Conservation (phyloP, 2,113 vertebrate species). For the Tenebrosternarchus preto region DNA sequence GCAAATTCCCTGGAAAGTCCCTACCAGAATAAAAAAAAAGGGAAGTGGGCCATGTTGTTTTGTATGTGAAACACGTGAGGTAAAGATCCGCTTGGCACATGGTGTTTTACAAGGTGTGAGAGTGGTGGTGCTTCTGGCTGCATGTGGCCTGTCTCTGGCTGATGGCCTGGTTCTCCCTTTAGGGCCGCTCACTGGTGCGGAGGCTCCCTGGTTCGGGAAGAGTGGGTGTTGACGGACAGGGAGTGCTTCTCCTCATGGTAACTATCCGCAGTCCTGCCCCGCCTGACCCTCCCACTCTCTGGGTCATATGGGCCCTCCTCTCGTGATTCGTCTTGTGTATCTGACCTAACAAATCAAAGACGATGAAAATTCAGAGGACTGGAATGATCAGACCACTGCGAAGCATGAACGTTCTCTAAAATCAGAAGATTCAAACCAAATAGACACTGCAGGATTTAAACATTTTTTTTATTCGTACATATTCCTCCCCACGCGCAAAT, state of each 20-base stretch:
- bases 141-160: slow-evolving; percentile 14
- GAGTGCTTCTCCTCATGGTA: slow-evolving; percentile 97
- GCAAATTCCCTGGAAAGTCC: slow-evolving; percentile 21
- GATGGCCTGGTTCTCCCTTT: slow-evolving; percentile 19
- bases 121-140: neutral
- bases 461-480: slow-evolving; percentile 16
- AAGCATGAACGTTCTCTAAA: slow-evolving; percentile 6
- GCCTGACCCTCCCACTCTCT: slow-evolving; percentile 31
- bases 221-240: slow-evolving; percentile 94
- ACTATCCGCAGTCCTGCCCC: slow-evolving; percentile 48
- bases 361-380: slow-evolving; percentile 31
- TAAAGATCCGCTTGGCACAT: slow-evolving; percentile 14
- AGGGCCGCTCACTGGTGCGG: slow-evolving; percentile 93
- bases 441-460: slow-evolving; percentile 9
- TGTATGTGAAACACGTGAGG: neutral
- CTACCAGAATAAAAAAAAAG: neutral
- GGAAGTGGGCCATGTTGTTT: neutral
- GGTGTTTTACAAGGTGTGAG: slow-evolving; percentile 38
- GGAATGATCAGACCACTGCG: slow-evolving; percentile 7
- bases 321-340: slow-evolving; percentile 46
- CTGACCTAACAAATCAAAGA: slow-evolving; percentile 54
- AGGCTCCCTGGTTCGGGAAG: slow-evolving; percentile 91
- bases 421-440: neutral
- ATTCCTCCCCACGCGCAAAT: neutral
- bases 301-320: slow-evolving; percentile 39